Evolutionary conservation across 2,797 vertebrate species (phyloP).

Genomic region (Schizothorax lantsangensis): DNA sequence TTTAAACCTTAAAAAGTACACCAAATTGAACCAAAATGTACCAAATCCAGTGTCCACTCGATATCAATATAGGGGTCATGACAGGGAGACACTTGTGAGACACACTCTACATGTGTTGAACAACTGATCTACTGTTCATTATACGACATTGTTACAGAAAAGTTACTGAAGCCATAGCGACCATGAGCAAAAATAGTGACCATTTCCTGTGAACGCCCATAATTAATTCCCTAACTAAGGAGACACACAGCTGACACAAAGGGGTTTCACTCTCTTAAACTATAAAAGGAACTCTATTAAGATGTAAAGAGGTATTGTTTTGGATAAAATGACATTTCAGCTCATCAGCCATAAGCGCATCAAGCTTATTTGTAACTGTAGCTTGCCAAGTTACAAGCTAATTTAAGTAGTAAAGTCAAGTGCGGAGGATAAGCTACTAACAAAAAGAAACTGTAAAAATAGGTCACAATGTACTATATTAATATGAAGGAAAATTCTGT

Average conservation of each 20-base stretch:
- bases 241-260: constrained; percentile 40
- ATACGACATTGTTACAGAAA: constrained; percentile 53
- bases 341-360: too few species aligned
- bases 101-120: constrained; percentile 22
- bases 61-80: neutral
- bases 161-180: constrained; percentile 62
- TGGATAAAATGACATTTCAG: neutral
- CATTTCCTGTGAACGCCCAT: constrained; percentile 66
- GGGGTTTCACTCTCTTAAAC: neutral
- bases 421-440: neutral
- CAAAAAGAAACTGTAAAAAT: neutral
- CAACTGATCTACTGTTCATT: constrained; percentile 67
- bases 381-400: neutral
- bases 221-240: constrained; percentile 4
- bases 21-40: neutral
- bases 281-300: constrained; percentile 37
- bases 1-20: neutral
- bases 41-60: neutral
- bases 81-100: constrained; percentile 4
- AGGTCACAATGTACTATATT: neutral
- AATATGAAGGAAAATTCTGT: neutral
- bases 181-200: constrained; percentile 71
- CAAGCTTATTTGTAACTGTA: neutral
- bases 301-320: constrained; percentile 25
- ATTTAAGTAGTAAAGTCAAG: neutral